Evolutionary conservation across 1,140 invertebrate genomes (phyloP), one percentile per base, ranked within the genome.

Genomic region (Drosophila subobscura): DNA sequence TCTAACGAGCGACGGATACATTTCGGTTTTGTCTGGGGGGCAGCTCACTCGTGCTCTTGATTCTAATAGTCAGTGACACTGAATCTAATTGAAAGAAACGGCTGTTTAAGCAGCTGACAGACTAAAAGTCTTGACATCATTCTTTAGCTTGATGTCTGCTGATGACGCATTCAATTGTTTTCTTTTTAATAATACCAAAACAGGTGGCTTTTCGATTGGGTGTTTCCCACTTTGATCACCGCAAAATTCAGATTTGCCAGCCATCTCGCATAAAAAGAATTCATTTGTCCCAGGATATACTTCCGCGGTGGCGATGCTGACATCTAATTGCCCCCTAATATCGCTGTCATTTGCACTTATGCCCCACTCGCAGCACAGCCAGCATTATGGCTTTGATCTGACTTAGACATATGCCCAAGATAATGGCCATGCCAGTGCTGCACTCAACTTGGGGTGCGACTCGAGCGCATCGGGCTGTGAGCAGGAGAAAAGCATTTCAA

Each of bases 341-440:
- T 37, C 60, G 47, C 56, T 67, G 72, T 51, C 56, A 58, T 61
- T 40, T 46, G 56, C 61, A 61, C 44, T 71, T 45, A 37, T 37
- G 54, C 40, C 22, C 14, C 63, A 41, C 54, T 75, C 42, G 47
- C 29, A 14, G 44, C 55, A 25, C 37, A 47, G 45, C 16, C 42
- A 41, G 55, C 67, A 66, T 59, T 49, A 52, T 56, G 72, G 55
- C 79, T 83, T 79, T 84, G 80, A 84, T 84, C 66, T 70, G 59
- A 29, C 45, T 61, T 44, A 68, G 59, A 73, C 52, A 77, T 63
- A 70, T 74, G 75, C 59, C 66, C 57, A 54, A 52, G 50, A 61
- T 72, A 81, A 77, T 67, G 57, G 44, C 52, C n/a, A 27, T 64
- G 45, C 8, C 42, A 33, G 41, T 23, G 49, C 50, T 63, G 42